Conservation (phyloP, 2,888 invertebrate species). For the Gymnocheta viridis region DNA sequence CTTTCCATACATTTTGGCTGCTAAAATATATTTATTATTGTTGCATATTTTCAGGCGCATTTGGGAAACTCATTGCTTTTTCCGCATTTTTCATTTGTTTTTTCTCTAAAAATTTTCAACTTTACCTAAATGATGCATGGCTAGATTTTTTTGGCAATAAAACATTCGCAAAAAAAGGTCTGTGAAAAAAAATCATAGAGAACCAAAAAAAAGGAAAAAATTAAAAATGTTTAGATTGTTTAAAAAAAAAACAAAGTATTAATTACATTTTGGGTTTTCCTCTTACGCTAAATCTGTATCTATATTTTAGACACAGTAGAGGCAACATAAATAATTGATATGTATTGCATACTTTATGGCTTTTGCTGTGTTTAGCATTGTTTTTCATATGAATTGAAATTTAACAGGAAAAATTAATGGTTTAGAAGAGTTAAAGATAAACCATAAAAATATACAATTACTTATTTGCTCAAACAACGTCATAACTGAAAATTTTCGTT, state of each 20-base stretch:
- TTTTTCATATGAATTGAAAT: slow-evolving; percentile 19
- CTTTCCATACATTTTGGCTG: slow-evolving; percentile 46
- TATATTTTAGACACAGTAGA: slow-evolving; percentile 10
- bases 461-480: no score
- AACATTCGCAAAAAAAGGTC: slow-evolving; percentile 28
- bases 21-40: slow-evolving; percentile 62
- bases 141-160: slow-evolving; percentile 26
- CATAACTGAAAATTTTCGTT: no score
- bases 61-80: slow-evolving; percentile 33
- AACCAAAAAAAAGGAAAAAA: slow-evolving; percentile 21
- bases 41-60: slow-evolving; percentile 64
- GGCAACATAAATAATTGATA: slow-evolving; percentile 64
- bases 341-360: slow-evolving; percentile 64
- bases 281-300: not conserved
- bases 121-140: slow-evolving; percentile 37
- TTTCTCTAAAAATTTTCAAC: not conserved
- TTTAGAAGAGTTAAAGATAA: slow-evolving; percentile 64
- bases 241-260: slow-evolving; percentile 56
- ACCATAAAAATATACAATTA: slow-evolving; percentile 19
- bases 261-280: slow-evolving; percentile 56
- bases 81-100: not conserved
- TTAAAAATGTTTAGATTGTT: slow-evolving; percentile 44
- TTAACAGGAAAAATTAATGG: slow-evolving; percentile 58
- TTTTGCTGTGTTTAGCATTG: slow-evolving; percentile 12
- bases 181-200: not conserved